These are phyloP conservation scores for Caenorhabditis elegans DNA, from an alignment of 1,140 invertebrate genomes.

Conservation along the genomic window WBcel235 BX284605.5:13623501-13624000, in stretches of 20 bases:
- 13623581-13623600: conserved; percentile 38
- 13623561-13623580: conserved; percentile 40
- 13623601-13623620: conserved; percentile 46
- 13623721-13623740: conserved; percentile 42
- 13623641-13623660: conserved; percentile 34
- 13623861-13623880: conserved; percentile 23
- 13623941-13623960: conserved; percentile 41
- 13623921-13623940: conserved; percentile 51
- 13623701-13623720: conserved; percentile 46
- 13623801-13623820: conserved; percentile 22
- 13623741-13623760: conserved; percentile 50
- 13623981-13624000: conserved; percentile 16
- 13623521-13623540: conserved; percentile 35
- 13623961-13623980: conserved; percentile 41
- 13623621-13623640: conserved; percentile 45
- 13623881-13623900: conserved; percentile 49
- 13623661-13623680: conserved; percentile 42
- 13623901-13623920: conserved; percentile 34
- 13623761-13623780: conserved; percentile 36
- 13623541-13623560: conserved; percentile 47
- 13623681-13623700: conserved; percentile 47
- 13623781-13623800: conserved; percentile 34
- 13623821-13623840: not conserved
- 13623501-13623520: conserved; percentile 45
- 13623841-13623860: conserved; percentile 26